Conservation (phyloP, 1,140 invertebrate genomes). For the Aplysia californica region DNA sequence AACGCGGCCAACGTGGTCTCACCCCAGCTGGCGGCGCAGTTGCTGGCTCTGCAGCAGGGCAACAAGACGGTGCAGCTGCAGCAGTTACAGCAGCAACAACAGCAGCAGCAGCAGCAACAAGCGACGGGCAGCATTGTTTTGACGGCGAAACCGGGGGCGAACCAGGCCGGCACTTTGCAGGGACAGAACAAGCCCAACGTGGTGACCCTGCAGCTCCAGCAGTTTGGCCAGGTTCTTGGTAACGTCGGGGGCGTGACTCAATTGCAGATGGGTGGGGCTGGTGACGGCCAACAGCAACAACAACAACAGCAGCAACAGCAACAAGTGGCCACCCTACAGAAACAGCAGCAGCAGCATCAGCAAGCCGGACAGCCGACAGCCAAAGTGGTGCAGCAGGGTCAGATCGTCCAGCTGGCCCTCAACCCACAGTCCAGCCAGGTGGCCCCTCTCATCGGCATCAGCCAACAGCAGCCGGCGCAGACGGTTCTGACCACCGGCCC, state of each 20-base stretch:
- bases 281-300: no score
- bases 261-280: constrained; percentile 6
- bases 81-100: not conserved
- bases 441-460: not conserved
- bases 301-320: not conserved
- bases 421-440: not conserved
- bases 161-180: no score
- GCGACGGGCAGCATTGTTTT: constrained; percentile 15
- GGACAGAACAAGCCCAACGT: not conserved
- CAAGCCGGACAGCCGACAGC: not conserved
- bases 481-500: not conserved
- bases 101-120: constrained; percentile 4
- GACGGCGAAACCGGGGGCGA: not conserved
- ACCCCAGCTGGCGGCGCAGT: constrained; percentile 5
- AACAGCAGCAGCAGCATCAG: not conserved
- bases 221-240: constrained; percentile 5
- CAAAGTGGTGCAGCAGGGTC: not conserved
- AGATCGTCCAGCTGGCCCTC: constrained; percentile 6
- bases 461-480: not conserved
- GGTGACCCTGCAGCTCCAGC: constrained; percentile 10
- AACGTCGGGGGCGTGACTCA: not conserved
- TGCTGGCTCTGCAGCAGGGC: constrained; percentile 10
- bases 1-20: not conserved
- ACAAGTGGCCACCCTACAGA: not conserved
- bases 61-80: no score